Base-by-base conservation (phyloP, 2,888 invertebrate genomes). In the Tuta absoluta region DNA sequence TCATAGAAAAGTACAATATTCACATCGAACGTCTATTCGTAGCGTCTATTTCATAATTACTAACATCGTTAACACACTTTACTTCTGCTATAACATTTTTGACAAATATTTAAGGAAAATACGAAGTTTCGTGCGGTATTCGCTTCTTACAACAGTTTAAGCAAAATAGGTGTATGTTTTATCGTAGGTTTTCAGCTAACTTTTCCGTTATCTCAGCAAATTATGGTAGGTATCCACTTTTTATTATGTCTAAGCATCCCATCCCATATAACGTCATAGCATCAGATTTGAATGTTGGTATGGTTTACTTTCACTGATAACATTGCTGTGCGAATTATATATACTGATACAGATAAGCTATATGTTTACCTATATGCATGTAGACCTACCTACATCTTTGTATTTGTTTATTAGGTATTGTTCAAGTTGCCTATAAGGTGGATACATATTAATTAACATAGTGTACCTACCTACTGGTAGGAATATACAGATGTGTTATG, bases 381-480 rank as follows among this genome's bases (percentile, higher is more conserved):
- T 14, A 41, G 0, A 1, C 38, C 14, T 14, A 41, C 41, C 12
- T 17, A 45, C 1, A 45, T n/a, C 45, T 17, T n/a, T 45, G 45
- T 17, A n/a, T 45, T 33, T 45, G 17, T 45, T 45, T 45, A 17
- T 45, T 45, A 45, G n/a, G 45, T 45, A 45, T n/a, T 45, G 45
- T 45, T 45, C n/a, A 17, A 17, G 45, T n/a, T 37, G 12, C 37
- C 37, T 37, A 37, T n/a, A n/a, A n/a, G n/a, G n/a, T n/a, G n/a
- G 45, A 12, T n/a, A 45, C 4, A 8, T 37, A 37, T 37, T 37
- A 11, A 37, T 37, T 11, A 5, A 12, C 12, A 5, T 45, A 45
- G 14, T 10, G 33, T 10, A 33, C 33, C 33, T 10, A 33, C 33
- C 33, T 33, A 33, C 33, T 33, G 10, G 28, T 28, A 28, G 28